Evolutionary conservation across 2,888 invertebrate species (phyloP), one percentile per base, ranked within the genome.

Genomic region (Bellardia bayeri): DNA sequence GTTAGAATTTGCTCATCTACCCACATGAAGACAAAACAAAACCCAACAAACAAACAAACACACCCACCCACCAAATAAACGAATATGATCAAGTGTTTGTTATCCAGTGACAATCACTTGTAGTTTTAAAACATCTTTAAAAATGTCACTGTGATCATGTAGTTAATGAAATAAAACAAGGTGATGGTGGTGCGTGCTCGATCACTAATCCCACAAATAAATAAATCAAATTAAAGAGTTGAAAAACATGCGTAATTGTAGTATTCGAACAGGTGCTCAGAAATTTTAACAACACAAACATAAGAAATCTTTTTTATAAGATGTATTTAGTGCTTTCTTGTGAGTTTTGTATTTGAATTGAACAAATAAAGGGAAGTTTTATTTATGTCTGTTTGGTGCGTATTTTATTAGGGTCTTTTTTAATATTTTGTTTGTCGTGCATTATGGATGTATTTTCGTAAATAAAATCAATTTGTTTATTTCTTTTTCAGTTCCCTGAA

Each of bases 171-270:
- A 64, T 23, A 16, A 54, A 16, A 54, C 6, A 54, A 14, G n/a
- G 16, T 4, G 58, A 58, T 58, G 37, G 37, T 37, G 37, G 37
- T 37, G 37, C 16, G 40, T 58, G 74, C 7, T 3, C 40, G 30
- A 16, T 33, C 69, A 69, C 33, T 30, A n/a, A 37, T 37, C 2
- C 30, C 61, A 63, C 1, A 9, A 37, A 30, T 30, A 61, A 33
- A 33, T 42, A 33, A 75, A 69, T 33, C 63, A 74, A 78, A 69
- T 30, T 42, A 79, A 82, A 82, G 79, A 66, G 76, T 84, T 85
- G 54, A 78, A 86, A 84, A 84, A 87, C 87, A 87, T 87, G 87
- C 87, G 87, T 87, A 88, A 87, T 82, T 88, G 87, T 87, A 88
- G 88, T 87, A 88, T 68, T 58, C 72, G 80, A 88, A 86, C 80